Evolutionary conservation across 2,797 vertebrate genomes (phyloP), one percentile per base, ranked within the genome.

Genomic region (Fringilla coelebs): DNA sequence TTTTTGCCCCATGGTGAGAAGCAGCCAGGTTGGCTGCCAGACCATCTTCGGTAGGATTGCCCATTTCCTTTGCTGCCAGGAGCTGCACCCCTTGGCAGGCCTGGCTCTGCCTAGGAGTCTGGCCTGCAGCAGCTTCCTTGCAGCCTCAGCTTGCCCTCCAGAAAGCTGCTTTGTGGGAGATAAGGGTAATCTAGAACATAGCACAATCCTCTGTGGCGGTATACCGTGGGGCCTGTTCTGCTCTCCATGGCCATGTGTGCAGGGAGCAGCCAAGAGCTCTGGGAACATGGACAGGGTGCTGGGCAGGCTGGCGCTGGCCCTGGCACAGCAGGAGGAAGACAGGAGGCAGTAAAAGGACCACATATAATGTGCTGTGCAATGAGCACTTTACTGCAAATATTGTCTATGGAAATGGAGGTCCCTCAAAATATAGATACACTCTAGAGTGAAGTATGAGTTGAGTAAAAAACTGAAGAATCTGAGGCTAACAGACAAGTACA

Each of bases 131-230:
- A 7, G 73, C 71, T 68, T 52, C 43, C 16, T 6, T 60, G 41
- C 62, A 48, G 71, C 71, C 41, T 71, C 57, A 58, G 18, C 32
- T 22, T 29, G 34, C 66, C 76, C 62, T 67, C 17, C 48, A 67
- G 72, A 90, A 67, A 34, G 73, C 72, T 92, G 89, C 79, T 85
- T 38, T 1, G 2, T 25, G 28, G 62, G 68, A 78, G 92, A 96
- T 93, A 89, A 93, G 29, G 49, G 55, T 94, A 83, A 93, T 94
- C 90, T 70, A 62, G 92, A 57, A 28, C 31, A 6, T 16, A 72
- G 51, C 55, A 34, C n/a, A 18, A 4, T 45, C 2, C 21, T 34
- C 46, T 26, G 28, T 8, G 40, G 36, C 32, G 17, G 60, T 14
- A 21, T 14, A 21, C 55, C 0, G 0, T 28, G 24, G 32, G 16